Conservation (phyloP, 2,888 invertebrate genomes). For the Hermodice carunculata region DNA sequence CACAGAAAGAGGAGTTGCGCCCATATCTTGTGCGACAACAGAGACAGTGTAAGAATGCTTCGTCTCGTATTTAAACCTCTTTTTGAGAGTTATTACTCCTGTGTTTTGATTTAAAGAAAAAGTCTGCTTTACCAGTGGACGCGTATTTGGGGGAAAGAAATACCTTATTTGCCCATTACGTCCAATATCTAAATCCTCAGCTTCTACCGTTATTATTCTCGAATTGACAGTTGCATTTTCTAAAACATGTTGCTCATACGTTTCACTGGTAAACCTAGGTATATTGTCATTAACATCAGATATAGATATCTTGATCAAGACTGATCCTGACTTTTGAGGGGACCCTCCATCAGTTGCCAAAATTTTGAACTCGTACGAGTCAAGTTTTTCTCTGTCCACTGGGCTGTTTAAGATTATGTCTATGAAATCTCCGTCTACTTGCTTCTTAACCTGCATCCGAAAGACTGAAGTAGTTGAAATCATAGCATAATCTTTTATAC, state of each 20-base stretch:
- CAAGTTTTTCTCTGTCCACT: slow-evolving; percentile 51
- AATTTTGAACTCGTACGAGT: slow-evolving; percentile 45
- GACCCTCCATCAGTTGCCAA: slow-evolving; percentile 24
- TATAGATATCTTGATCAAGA: slow-evolving; percentile 20
- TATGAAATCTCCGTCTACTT: slow-evolving; percentile 47
- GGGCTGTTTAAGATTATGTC: slow-evolving; percentile 46
- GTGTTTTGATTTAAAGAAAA: slow-evolving; percentile 4
- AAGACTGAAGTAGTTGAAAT: too few relatives aligned
- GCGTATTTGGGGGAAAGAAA: neutral
- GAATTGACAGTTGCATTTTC: slow-evolving; percentile 12
- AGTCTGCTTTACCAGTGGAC: neutral
- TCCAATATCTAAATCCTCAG: slow-evolving; percentile 22
- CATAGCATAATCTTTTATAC: slow-evolving; percentile 12
- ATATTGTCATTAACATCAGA: slow-evolving; percentile 29
- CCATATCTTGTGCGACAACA: slow-evolving; percentile 30
- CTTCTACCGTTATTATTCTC: slow-evolving; percentile 12
- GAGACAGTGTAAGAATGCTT: slow-evolving; percentile 12
- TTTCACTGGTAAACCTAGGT: slow-evolving; percentile 13
- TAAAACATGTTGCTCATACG: slow-evolving; percentile 13
- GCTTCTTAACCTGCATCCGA: neutral
- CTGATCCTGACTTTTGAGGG: slow-evolving; percentile 16
- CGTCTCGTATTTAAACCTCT: slow-evolving; percentile 14
- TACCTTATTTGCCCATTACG: slow-evolving; percentile 18
- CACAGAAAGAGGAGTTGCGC: slow-evolving; percentile 78
- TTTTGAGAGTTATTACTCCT: slow-evolving; percentile 11